phyloP scores from a whole-genome alignment of 1,140 invertebrate genomes.

The Zaprionus lachaisei region DNA sequence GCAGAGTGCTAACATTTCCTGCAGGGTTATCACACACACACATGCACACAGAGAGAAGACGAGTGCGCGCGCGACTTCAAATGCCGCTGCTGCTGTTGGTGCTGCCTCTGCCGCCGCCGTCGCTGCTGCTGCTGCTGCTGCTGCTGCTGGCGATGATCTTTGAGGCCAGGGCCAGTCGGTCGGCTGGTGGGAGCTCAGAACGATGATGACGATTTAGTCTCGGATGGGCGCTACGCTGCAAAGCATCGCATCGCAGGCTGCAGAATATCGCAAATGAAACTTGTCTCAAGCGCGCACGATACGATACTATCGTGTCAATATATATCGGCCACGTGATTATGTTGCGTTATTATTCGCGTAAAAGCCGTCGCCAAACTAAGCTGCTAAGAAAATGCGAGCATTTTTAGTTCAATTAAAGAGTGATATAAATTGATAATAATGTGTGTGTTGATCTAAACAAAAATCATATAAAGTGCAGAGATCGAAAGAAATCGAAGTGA shows the following conservation, averaged over 20 bases:
- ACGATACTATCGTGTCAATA: constrained; percentile 43
- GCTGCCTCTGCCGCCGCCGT: constrained; percentile 18
- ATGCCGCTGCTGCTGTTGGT: constrained; percentile 36
- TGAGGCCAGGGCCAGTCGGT: constrained; percentile 75
- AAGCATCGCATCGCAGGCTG: constrained; percentile 66
- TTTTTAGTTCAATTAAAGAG: background rate
- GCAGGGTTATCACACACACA: constrained; percentile 19
- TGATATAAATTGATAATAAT: background rate
- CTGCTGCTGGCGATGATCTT: constrained; percentile 62
- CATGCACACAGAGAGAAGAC: constrained; percentile 48
- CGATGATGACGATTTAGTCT: constrained; percentile 74
- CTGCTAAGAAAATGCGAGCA: background rate
- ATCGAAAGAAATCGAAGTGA: constrained; percentile 1
- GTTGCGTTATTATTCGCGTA: constrained; percentile 9
- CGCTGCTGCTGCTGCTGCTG: constrained; percentile 20
- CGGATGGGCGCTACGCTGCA: constrained; percentile 76
- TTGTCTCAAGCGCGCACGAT: constrained; percentile 17
- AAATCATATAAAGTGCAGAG: background rate
- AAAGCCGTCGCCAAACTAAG: constrained; percentile 64
- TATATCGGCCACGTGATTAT: constrained; percentile 55
- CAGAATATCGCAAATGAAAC: constrained; percentile 45
- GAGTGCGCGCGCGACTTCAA: constrained; percentile 69
- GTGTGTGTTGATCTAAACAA: background rate
- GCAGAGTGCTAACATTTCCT: constrained; percentile 4
- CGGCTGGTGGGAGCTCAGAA: constrained; percentile 72